Percentiles rank a stretch among this genome's conserved stretches.
Conservation (phyloP, 2,797 vertebrate genomes). For the Helostoma temminkii region DNA sequence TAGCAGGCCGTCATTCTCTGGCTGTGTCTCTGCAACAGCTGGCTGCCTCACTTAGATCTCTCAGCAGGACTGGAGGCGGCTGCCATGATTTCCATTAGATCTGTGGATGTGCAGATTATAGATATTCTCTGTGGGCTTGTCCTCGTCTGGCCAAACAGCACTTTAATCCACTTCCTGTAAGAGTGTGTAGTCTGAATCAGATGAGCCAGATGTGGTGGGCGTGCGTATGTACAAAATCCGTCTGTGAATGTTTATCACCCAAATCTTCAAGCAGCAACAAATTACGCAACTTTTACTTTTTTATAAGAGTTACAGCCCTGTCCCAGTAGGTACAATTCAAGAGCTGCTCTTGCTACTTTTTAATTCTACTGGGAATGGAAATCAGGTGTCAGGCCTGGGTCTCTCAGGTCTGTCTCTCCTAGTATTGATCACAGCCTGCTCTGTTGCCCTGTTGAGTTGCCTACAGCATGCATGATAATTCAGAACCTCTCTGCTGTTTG, state of each 20-base stretch:
- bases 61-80: slow-evolving; percentile 35
- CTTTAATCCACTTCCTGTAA: slow-evolving; percentile 76
- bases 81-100: slow-evolving; percentile 53
- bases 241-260: slow-evolving; percentile 27
- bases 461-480: slow-evolving; percentile 52
- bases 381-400: slow-evolving; percentile 37
- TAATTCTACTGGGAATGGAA: slow-evolving; percentile 20
- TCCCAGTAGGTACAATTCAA: slow-evolving; percentile 9
- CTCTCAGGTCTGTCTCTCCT: slow-evolving; percentile 45
- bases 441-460: slow-evolving; percentile 36
- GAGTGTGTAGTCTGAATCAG: slow-evolving; percentile 43
- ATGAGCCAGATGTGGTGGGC: slow-evolving; percentile 63
- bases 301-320: background rate
- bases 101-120: slow-evolving; percentile 63
- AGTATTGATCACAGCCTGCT: slow-evolving; percentile 53
- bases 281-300: slow-evolving; percentile 47
- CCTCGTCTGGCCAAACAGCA: slow-evolving; percentile 32
- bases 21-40: slow-evolving; percentile 52
- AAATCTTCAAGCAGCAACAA: slow-evolving; percentile 38
- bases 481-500: slow-evolving; percentile 47
- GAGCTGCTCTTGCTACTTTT: slow-evolving; percentile 14
- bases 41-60: slow-evolving; percentile 49
- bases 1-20: slow-evolving; percentile 25
- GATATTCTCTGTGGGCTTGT: slow-evolving; percentile 55
- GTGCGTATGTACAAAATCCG: slow-evolving; percentile 15